Conservation (phyloP, 2,888 invertebrate genomes). For the Rutpela maculata region DNA sequence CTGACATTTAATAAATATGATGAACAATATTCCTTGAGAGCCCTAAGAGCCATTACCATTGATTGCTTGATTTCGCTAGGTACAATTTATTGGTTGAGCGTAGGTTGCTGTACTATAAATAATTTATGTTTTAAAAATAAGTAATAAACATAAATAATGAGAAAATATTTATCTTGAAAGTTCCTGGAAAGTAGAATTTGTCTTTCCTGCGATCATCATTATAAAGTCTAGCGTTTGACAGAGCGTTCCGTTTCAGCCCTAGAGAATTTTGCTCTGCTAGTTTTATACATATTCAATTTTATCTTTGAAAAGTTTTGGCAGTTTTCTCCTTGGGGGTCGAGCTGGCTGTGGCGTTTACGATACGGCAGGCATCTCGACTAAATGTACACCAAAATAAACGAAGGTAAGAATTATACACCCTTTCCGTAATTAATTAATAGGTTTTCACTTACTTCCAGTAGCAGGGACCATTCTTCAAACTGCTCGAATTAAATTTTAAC, state of each 20-base stretch:
- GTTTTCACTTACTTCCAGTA: conserved; percentile 53
- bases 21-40: not conserved
- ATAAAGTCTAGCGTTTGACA: conserved; percentile 43
- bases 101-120: not conserved
- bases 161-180: conserved; percentile 49
- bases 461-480: conserved; percentile 47
- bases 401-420: conserved; percentile 61
- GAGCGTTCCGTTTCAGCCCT: conserved; percentile 59
- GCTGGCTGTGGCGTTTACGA: conserved; percentile 57
- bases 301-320: conserved; percentile 69
- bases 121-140: conserved; percentile 29
- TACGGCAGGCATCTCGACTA: conserved; percentile 45
- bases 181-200: conserved; percentile 52
- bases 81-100: not conserved
- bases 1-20: not conserved
- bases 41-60: not conserved
- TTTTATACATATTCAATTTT: conserved; percentile 73
- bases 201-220: conserved; percentile 41
- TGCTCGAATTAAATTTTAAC: conserved; percentile 54
- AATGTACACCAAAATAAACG: conserved; percentile 56
- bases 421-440: conserved; percentile 63
- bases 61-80: conserved; percentile 1
- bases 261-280: conserved; percentile 67
- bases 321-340: conserved; percentile 63
- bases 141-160: conserved; percentile 40